Evolutionary conservation across 2,113 vertebrate species (phyloP).

Genomic region (Ophiodon elongatus): DNA sequence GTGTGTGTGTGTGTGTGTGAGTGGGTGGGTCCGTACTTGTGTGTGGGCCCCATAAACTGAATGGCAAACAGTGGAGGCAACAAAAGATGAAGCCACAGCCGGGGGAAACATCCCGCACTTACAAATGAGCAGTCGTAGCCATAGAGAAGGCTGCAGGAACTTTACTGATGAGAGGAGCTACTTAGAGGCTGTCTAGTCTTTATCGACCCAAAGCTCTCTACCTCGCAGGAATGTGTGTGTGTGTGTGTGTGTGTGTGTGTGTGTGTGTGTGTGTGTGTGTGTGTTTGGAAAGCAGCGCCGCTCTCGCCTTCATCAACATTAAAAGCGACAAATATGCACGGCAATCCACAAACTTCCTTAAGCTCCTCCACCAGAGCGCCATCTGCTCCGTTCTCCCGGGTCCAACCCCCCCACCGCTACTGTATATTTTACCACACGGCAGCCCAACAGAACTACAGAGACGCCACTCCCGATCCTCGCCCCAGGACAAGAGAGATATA

Average conservation of each 20-base stretch:
- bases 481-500: conserved; percentile 10
- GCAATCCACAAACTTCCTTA: conserved; percentile 7
- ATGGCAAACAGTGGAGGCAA: conserved; percentile 70
- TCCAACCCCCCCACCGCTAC: conserved; percentile 1
- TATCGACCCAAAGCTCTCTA: conserved; percentile 36
- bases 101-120: conserved; percentile 60
- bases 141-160: conserved; percentile 40
- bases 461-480: neutral
- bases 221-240: conserved; percentile 41
- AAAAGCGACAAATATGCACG: conserved; percentile 36
- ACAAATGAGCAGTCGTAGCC: conserved; percentile 68
- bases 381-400: neutral
- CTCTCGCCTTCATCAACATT: conserved; percentile 37
- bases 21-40: conserved; percentile 63
- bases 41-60: conserved; percentile 71
- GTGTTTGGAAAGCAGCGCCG: conserved; percentile 2
- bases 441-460: neutral
- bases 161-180: conserved; percentile 51
- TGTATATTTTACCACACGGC: conserved; percentile 11
- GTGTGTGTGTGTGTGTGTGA: conserved; percentile 53
- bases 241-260: conserved; percentile 2
- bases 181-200: conserved; percentile 38
- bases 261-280: conserved; percentile 13
- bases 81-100: conserved; percentile 65
- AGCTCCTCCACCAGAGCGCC: conserved; percentile 7